Evolutionary conservation across 2,888 invertebrate species (phyloP).

Genomic region (Lapara coniferarum): DNA sequence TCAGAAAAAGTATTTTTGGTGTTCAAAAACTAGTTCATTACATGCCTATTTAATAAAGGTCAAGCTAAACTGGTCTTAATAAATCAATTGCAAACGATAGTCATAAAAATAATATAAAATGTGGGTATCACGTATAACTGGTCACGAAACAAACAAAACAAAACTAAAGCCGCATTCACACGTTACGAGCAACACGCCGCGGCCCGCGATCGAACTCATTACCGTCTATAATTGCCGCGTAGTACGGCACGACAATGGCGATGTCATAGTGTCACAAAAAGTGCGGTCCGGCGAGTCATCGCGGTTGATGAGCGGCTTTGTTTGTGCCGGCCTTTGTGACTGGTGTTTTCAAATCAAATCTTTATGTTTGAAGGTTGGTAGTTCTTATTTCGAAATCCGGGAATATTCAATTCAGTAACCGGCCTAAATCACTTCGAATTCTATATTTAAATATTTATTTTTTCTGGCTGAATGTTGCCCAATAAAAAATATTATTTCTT

Average conservation of each 20-base stretch:
- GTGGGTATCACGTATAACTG: background rate
- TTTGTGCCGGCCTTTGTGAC: conserved; percentile 33
- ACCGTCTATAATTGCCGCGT: conserved; percentile 48
- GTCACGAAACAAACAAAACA: background rate
- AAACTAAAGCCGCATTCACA: conserved; percentile 30
- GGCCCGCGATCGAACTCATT: conserved; percentile 42
- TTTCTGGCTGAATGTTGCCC: too few relatives aligned
- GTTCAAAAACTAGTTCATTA: too few relatives aligned
- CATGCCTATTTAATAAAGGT: too few relatives aligned
- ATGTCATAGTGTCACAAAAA: conserved; percentile 63
- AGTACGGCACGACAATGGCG: conserved; percentile 44
- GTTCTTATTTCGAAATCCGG: too few relatives aligned
- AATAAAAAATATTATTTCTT: too few relatives aligned
- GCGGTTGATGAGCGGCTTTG: conserved; percentile 57
- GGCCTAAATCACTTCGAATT: too few relatives aligned
- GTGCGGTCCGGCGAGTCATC: conserved; percentile 54
- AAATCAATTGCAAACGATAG: too few relatives aligned
- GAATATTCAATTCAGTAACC: too few relatives aligned
- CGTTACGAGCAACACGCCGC: conserved; percentile 32
- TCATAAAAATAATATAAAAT: background rate
- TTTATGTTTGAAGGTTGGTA: background rate
- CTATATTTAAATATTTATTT: too few relatives aligned
- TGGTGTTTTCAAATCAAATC: background rate
- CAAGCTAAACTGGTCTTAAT: too few relatives aligned
- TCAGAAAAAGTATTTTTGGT: too few relatives aligned